Evolutionary conservation across 2,113 vertebrate genomes (phyloP), one percentile per base, ranked within the genome.

Genomic region (Myanophis thanlyinensis): DNA sequence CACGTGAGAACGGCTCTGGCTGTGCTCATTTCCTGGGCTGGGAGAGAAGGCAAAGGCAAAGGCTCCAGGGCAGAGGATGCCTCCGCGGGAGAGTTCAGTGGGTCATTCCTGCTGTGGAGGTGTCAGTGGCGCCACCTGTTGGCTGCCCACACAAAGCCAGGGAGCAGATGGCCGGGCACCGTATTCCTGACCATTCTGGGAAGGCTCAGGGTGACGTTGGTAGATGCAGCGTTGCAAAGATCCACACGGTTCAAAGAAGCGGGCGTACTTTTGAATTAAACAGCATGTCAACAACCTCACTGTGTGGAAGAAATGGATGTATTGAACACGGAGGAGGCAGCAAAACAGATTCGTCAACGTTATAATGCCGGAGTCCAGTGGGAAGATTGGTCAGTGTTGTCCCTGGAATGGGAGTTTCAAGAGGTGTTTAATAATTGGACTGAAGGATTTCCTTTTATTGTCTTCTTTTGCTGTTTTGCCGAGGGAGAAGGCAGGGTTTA

Each of bases 81-180:
- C 59, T 73, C 23, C 30, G 15, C 46, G 12, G 46, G 59, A 47
- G 59, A 11, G 30, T 10, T 49, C 23, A 10, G 47, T 18, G 51
- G 49, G 13, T 73, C 18, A 0, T 0, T 91, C 44, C n/a, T 87
- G 40, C 93, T 49, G 88, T n/a, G 15, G 0, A 5, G 89, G 93
- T 94, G 89, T 12, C 27, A 12, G n/a, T 0, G 15, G 88, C 94
- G 95, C 96, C 93, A 89, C 95, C 96, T 96, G 94, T 94, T 93
- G 95, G 94, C 94, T 92, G 73, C 80, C 20, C 0, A 88, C 91
- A 11, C 27, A 0, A 88, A 93, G 90, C 54, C 89, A 89, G 86
- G 88, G 91, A 0, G 2, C 13, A 1, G 44, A 13, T 20, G 90
- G 18, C 48, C 25, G 46, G 35, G 80, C 0, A 4, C 27, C 12